Evolutionary conservation across 2,113 vertebrate species (phyloP).

Genomic region (Paracanthobrama guichenoti): DNA sequence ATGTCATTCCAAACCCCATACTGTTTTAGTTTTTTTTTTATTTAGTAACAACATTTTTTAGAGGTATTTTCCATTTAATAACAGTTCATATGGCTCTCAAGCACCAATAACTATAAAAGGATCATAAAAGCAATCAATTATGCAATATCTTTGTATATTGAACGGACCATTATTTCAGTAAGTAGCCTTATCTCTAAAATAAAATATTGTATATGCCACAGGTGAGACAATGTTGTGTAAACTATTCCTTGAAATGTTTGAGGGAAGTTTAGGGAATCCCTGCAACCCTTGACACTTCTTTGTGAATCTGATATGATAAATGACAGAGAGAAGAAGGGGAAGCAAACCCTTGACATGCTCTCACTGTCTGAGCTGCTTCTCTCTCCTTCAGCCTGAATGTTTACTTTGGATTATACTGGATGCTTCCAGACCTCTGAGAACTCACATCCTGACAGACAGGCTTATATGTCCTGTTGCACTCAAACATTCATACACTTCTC

Average conservation of each 20-base stretch:
- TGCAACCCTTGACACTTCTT: background rate
- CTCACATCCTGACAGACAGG: slow-evolving; percentile 34
- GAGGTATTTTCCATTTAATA: background rate
- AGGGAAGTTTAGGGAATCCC: slow-evolving; percentile 18
- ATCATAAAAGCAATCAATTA: background rate
- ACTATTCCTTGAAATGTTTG: background rate
- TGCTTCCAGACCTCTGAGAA: slow-evolving; percentile 20
- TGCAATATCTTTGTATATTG: background rate
- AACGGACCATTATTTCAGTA: background rate
- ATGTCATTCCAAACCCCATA: too few relatives aligned
- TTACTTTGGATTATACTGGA: slow-evolving; percentile 37
- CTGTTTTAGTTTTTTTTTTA: background rate
- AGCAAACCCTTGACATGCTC: slow-evolving; percentile 49
- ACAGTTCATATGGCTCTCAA: background rate
- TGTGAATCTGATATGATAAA: slow-evolving; percentile 26
- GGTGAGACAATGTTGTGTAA: background rate
- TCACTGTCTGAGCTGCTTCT: slow-evolving; percentile 34
- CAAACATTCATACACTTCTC: background rate
- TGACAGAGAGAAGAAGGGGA: slow-evolving; percentile 40
- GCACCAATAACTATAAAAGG: background rate
- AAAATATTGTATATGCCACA: background rate
- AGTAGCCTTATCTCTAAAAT: background rate
- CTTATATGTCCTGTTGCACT: slow-evolving; percentile 12
- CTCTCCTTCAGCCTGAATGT: slow-evolving; percentile 14
- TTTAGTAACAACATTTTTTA: background rate